Base-by-base conservation (phyloP, 2,113 vertebrate species). In the Percopsis transmontana region DNA sequence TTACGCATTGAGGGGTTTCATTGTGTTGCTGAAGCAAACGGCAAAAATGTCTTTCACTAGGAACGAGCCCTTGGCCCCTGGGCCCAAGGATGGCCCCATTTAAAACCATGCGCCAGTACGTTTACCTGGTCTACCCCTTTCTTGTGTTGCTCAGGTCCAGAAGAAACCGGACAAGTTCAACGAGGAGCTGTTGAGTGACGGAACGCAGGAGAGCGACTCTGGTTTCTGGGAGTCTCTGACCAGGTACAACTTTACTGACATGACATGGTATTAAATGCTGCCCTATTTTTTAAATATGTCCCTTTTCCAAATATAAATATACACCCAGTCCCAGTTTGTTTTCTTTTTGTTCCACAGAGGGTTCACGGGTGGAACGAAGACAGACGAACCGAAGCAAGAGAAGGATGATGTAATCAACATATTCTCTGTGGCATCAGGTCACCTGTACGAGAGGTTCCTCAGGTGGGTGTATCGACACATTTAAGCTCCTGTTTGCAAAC, bases 331-430 rank as follows among this genome's bases (percentile, higher is more conserved):
- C n/a, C n/a, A n/a, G n/a, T n/a, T n/a, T n/a, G n/a, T n/a, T 66
- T 10, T 42, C 7, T 55, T 20, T 15, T 8, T 14, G 12, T 56
- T 39, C 66, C 85, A 55, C 87, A 99, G 97, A 89, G 94, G 97
- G 10, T 96, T 99, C 77, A 93, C 96, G 0, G 95, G 97, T 38
- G 93, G 93, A 58, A 92, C 90, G 41, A 97, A 94, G 85, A 83
- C 88, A 3, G 96, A 98, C 65, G 96, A 98, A 51, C 76, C 86
- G 16, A 98, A 95, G 82, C 94, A 90, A 72, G 95, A 97, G 41
- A 98, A 98, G 72, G 96, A 98, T 2, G 91, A 97, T 47, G 93
- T 99, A 19, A 93, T 99, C 79, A 99, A 99, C 81, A 99, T 99
- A 72, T 99, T 99, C 91, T 99, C 97, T 0, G 92, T 99, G 87